Base-by-base conservation (phyloP, 1,140 invertebrate genomes). In the Drosophila santomea region DNA sequence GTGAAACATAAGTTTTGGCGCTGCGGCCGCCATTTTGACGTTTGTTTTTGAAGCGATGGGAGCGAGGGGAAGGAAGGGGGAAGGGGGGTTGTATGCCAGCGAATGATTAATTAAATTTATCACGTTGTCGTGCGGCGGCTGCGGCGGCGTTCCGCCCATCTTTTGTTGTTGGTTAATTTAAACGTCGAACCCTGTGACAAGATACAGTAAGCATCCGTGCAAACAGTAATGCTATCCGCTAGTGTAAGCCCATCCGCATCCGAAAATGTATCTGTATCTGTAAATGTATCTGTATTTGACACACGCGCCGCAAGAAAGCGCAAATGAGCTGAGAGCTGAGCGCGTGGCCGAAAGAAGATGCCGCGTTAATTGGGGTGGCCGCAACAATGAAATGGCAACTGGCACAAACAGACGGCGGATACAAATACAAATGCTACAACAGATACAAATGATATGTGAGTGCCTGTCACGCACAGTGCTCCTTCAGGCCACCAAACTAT, bases 41-140 rank as follows among this genome's bases (percentile, higher is more conserved):
- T 86, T 82, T 82, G 71, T 83, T 79, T 81, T 63, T 69, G 48
- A 7, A 2, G 51, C 66, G 67, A 39, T 45, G 17, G 17, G 17
- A 17, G 17, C 17, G 28, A 51, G 41, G 35, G 36, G 20, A 20
- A 2, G 20, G 20, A 2, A 20, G 44, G 5, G 0, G 58, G 43
- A 56, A 45, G 6, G 3, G 14, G 3, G 44, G 60, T 44, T 5
- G 11, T n/a, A 8, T 10, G 28, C 25, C 8, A 47, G 50, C 60
- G 69, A 89, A 88, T 88, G 83, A 88, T 88, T 88, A 88, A 88
- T 88, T 88, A 89, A 88, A 88, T 88, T 89, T 89, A 88, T 88
- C 84, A 88, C 77, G 68, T 83, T 89, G 79, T 77, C 62, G 44
- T 78, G 58, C 59, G 66, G 80, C 47, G 48, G 77, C 55, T 55